Conservation (phyloP, 2,113 vertebrate species). For the Pseudopipra pipra region DNA sequence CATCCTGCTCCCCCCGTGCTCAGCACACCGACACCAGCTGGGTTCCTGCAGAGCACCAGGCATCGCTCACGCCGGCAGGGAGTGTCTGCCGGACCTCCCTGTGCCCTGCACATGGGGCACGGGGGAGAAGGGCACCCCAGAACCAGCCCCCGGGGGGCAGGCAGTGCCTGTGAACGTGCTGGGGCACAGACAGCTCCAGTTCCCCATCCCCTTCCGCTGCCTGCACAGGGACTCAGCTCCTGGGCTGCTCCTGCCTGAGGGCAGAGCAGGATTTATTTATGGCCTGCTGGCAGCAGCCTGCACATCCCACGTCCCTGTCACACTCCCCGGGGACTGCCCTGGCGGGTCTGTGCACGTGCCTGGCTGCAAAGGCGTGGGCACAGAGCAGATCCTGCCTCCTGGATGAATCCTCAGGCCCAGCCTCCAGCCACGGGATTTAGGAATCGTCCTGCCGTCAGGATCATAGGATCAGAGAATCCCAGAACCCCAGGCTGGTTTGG, state of each 20-base stretch:
- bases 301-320: not conserved
- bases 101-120: not conserved
- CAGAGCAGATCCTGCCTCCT: not conserved
- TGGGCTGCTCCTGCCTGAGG: not conserved
- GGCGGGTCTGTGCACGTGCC: not conserved
- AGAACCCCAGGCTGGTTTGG: fast-evolving
- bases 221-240: fast-evolving
- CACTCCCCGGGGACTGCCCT: not conserved
- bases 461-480: not conserved
- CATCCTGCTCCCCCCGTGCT: fast-evolving
- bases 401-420: not conserved
- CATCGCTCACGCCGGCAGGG: fast-evolving
- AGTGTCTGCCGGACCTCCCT: too few relatives aligned
- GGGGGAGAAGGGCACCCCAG: fast-evolving
- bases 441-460: fast-evolving
- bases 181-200: too few relatives aligned
- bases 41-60: not conserved
- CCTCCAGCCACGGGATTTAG: fast-evolving
- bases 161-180: fast-evolving
- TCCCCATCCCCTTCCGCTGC: not conserved
- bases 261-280: not conserved
- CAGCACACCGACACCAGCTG: fast-evolving
- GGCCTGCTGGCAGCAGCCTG: not conserved
- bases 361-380: not conserved
- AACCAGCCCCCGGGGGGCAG: fast-evolving